Conservation (phyloP, 2,797 vertebrate species). For the Pantherophis vulpinus region DNA sequence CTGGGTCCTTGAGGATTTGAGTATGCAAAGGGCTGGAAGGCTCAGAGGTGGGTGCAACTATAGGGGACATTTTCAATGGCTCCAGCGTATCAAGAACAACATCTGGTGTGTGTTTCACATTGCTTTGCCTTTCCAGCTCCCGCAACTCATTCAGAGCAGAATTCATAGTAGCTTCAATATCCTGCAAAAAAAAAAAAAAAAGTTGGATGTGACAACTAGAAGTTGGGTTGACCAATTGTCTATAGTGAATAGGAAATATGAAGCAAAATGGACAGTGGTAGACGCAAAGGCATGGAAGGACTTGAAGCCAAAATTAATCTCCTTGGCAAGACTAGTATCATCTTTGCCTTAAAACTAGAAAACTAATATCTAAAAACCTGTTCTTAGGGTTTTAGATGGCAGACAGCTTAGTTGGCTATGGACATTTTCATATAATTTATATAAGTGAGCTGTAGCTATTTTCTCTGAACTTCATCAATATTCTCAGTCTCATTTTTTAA, state of each 20-base stretch:
- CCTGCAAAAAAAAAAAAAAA: constrained; percentile 70
- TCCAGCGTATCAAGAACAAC: constrained; percentile 97
- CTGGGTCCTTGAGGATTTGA: constrained; percentile 85
- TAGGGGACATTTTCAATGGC: constrained; percentile 87
- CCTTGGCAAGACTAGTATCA: not conserved
- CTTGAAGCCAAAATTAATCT: not conserved
- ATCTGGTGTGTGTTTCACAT: constrained; percentile 88
- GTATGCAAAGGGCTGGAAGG: constrained; percentile 96
- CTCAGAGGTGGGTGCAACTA: constrained; percentile 83
- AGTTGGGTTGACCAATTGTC: not conserved
- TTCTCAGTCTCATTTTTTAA: not conserved
- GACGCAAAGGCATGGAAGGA: not conserved
- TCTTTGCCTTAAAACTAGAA: not conserved
- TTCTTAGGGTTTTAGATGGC: not conserved
- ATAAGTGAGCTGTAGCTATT: not conserved
- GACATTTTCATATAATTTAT: not conserved
- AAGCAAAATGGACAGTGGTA: not conserved
- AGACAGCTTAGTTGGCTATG: not conserved
- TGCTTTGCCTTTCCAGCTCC: constrained; percentile 89
- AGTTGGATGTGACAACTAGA: not conserved
- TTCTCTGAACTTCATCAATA: not conserved
- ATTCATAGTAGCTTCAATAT: constrained; percentile 88
- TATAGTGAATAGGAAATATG: not conserved
- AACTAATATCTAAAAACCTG: not conserved
- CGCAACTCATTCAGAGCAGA: constrained; percentile 88